Base-by-base conservation (phyloP, 2,113 vertebrate species). In the Halcyon senegalensis region DNA sequence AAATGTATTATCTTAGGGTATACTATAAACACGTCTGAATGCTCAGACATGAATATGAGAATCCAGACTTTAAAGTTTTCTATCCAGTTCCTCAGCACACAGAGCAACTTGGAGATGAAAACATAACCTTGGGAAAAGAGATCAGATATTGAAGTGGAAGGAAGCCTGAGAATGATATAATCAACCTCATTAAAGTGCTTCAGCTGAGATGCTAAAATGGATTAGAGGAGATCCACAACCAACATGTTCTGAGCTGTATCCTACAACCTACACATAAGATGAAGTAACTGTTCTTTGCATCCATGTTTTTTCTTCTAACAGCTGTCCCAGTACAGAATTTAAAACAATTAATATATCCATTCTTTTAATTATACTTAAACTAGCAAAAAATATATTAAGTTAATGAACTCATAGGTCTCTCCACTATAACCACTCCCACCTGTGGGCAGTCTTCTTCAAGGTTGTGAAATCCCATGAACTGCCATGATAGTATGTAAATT, bases 401-500 rank as follows among this genome's bases (percentile, higher is more conserved):
- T 70, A 78, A 81, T 72, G 7, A 67, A 37, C 4, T 58, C 1
- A 0, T 31, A 51, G 30, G 2, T 81, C 8, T 56, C 7, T 20
- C 1, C 4, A 2, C 30, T 78, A n/a, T 46, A 81, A 28, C 5
- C 0, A 0, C 19, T 79, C 10, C 15, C 39, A 68, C 7, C 39
- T 18, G 10, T 11, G 7, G 31, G 16, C 10, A 78, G 12, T 25
- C 14, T 28, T 81, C 17, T n/a, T 28, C 39, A 53, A 53, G 56
- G n/a, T 7, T 50, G 7, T 58, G 83, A 89, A 69, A 86, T 35
- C 14, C 17, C 2, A 0, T 64, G 14, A 7, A 30, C 13, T 15
- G 30, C 27, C 60, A 11, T 41, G 7, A 9, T 7, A 28, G 13
- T 23, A 3, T 2, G n/a, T 13, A 58, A 60, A 35, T 5, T 8